A percentile compares a stretch with the other conserved stretches of the same genome.
Evolutionary conservation across 2,797 vertebrate species (phyloP).

Genomic region (Manis crassicaudata): DNA sequence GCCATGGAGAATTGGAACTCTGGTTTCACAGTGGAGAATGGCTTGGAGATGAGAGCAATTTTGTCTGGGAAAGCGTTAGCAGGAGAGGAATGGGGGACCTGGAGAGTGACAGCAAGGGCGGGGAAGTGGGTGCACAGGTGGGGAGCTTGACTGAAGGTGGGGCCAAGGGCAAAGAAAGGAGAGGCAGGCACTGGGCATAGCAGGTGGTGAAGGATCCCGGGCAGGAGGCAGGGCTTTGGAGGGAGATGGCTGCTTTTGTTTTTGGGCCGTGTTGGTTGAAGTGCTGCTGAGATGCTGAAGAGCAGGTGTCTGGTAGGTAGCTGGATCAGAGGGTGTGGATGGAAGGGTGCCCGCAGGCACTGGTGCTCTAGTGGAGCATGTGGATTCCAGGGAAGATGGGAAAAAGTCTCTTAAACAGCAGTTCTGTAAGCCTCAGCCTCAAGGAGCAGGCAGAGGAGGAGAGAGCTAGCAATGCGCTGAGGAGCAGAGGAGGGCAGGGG

Average conservation of each 20-base stretch:
- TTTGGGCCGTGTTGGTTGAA: neutral
- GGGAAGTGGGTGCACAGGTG: neutral
- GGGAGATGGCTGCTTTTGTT: neutral
- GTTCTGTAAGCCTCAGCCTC: neutral
- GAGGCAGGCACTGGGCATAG: rapidly evolving
- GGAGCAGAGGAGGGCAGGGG: neutral
- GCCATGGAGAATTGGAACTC: neutral
- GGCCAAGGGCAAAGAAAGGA: no score
- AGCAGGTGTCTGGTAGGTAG: neutral
- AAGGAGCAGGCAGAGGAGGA: neutral
- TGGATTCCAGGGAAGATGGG: neutral
- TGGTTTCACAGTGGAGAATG: neutral
- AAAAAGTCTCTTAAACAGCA: neutral
- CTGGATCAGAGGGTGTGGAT: neutral
- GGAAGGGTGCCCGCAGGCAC: rapidly evolving
- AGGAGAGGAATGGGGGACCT: no score
- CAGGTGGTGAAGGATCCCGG: no score
- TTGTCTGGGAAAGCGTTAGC: neutral
- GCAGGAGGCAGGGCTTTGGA: neutral
- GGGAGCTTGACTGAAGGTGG: neutral
- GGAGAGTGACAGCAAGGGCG: neutral
- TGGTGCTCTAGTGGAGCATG: neutral
- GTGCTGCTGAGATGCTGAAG: neutral
- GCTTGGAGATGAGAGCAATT: neutral
- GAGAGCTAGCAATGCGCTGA: neutral